Percentiles rank a stretch among this genome's conserved stretches.
Conservation (phyloP, 2,888 invertebrate genomes). For the Dicyrtoma fusca region DNA sequence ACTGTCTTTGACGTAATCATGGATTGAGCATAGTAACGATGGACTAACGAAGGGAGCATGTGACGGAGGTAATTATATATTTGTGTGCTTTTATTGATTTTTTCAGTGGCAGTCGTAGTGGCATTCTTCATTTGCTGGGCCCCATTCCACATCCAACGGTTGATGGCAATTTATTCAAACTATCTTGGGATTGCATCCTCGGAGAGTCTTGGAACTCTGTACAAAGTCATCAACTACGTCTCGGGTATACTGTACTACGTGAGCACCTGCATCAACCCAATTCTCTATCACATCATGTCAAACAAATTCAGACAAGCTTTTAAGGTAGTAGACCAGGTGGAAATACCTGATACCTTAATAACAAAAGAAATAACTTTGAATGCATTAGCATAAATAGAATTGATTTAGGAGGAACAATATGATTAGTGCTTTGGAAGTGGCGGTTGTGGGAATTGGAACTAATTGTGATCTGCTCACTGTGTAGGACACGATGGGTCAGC, state of each 20-base stretch:
- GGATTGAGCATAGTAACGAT: no score
- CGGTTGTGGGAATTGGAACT: background rate
- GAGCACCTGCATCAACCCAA: slow-evolving; percentile 63
- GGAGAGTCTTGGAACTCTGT: slow-evolving; percentile 50
- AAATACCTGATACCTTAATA: no score
- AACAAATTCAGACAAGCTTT: slow-evolving; percentile 62
- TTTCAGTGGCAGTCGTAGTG: slow-evolving; percentile 55
- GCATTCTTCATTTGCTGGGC: slow-evolving; percentile 62
- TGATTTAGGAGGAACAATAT: no score
- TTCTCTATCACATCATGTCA: slow-evolving; percentile 63
- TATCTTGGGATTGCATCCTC: slow-evolving; percentile 30
- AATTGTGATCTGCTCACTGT: background rate
- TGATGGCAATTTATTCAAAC: slow-evolving; percentile 51
- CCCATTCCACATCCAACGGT: slow-evolving; percentile 64
- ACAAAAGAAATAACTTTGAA: no score
- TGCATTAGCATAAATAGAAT: no score
- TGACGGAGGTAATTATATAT: no score
- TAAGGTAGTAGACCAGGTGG: slow-evolving; percentile 57
- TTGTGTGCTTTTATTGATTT: slow-evolving; percentile 5
- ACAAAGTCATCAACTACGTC: slow-evolving; percentile 61
- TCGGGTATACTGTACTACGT: slow-evolving; percentile 64
- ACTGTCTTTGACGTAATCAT: no score
- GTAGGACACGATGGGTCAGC: slow-evolving; percentile 49
- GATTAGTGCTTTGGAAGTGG: background rate
- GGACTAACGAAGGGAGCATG: no score